Evolutionary conservation across 2,113 vertebrate species (phyloP).

Genomic region (Phrynocephalus versicolor): DNA sequence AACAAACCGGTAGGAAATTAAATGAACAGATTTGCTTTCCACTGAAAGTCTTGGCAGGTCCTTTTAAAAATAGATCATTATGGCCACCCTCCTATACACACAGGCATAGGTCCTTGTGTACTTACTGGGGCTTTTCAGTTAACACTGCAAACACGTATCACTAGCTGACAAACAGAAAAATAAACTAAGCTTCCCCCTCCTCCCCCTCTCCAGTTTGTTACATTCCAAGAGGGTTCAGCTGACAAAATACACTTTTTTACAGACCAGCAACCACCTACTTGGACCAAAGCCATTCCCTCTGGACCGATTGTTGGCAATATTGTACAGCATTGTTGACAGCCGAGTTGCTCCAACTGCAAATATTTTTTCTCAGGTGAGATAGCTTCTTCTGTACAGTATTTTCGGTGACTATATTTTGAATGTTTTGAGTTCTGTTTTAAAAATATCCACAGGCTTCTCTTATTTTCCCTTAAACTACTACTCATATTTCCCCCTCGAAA

Average conservation of each 20-base stretch:
- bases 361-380: conserved; percentile 90
- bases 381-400: background rate
- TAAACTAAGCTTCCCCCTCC: conserved; percentile 12
- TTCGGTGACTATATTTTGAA: background rate
- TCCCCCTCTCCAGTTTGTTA: background rate
- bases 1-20: background rate
- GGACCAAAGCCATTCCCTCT: conserved; percentile 96
- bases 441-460: conserved; percentile 5
- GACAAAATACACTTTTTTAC: conserved; percentile 28
- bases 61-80: background rate
- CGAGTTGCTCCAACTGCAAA: conserved; percentile 92
- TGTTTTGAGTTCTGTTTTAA: background rate
- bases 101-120: background rate
- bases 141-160: conserved; percentile 14
- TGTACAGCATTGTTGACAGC: conserved; percentile 96
- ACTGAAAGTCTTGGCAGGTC: background rate
- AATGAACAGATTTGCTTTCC: conserved; percentile 2
- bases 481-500: background rate
- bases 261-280: conserved; percentile 97
- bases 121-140: background rate
- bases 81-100: background rate
- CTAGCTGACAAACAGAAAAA: background rate
- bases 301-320: conserved; percentile 92
- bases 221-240: conserved; percentile 27
- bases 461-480: background rate